Evolutionary conservation across 2,888 invertebrate genomes (phyloP), one percentile per base, ranked within the genome.

Genomic region (Alsophila aescularia): DNA sequence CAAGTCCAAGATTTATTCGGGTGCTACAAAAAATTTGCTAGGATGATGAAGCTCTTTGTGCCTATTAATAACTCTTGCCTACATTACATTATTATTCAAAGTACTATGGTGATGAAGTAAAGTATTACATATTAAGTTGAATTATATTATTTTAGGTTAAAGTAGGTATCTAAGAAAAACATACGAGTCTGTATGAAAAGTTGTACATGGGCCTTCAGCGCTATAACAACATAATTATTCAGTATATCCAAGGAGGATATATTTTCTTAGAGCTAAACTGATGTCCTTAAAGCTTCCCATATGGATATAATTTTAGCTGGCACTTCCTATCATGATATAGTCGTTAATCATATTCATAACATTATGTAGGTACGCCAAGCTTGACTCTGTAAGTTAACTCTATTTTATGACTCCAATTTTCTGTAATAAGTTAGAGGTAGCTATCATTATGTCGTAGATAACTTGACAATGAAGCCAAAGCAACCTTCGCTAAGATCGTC

Each of bases 341-440:
- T n/a, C n/a, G n/a, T n/a, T n/a, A n/a, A n/a, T n/a, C n/a, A n/a
- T n/a, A n/a, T n/a, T n/a, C n/a, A n/a, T n/a, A n/a, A n/a, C n/a
- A n/a, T n/a, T 5, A 5, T 5, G 8, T 24, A 24, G 24, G 24
- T 24, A 35, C 18, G 15, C 62, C 59, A 53, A 66, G 62, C 50
- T 58, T 60, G 58, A 52, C 53, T 58, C 62, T 24, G 5, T 41
- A 55, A 48, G 52, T 58, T 64, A 57, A 51, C 42, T 52, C 52
- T 66, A 61, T 75, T 24, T 81, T 79, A 83, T 69, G 73, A 64
- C 65, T 58, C 67, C 66, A 79, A 81, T 78, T 79, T 76, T 52
- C 69, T 35, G 58, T 69, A 63, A 76, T 80, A 73, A 73, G 73
- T 67, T 70, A 70, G 67, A 83, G 79, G 79, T 76, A 78, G 73